Evolutionary conservation across 2,888 invertebrate species (phyloP), one percentile per base, ranked within the genome.

Genomic region (Graphium colonna): DNA sequence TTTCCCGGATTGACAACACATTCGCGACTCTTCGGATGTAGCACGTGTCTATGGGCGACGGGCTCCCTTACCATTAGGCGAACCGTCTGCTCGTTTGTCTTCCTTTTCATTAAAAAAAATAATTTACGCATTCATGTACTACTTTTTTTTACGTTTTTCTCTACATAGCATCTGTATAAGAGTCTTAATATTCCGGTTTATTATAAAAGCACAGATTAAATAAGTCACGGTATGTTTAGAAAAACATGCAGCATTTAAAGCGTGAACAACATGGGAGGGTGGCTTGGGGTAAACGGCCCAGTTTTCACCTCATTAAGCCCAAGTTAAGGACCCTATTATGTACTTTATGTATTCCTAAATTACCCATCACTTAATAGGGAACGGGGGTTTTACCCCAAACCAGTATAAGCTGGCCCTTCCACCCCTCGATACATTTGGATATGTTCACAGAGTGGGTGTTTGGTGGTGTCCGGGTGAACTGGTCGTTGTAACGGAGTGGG

Each of bases 341-440:
- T 88, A 89, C 87, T 89, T 88, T 89, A 86, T 88, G 84, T 88
- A 88, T 84, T 84, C 76, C 86, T 87, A 88, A 89, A 89, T 89
- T 89, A 86, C 86, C 86, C 85, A 85, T 87, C 86, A 85, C 86
- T 87, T 87, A 86, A 87, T 82, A 83, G 83, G 82, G 81, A 71
- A 71, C 65, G 77, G 82, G 83, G 76, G 80, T 66, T 53, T 74
- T 75, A 73, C 79, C 82, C 79, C 69, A 65, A 64, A 58, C 85
- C 79, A 75, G 48, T 67, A 45, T 70, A 67, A 55, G 42, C 53
- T 69, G 81, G 70, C 58, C 79, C 65, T 36, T 28, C 49, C 53
- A 40, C 62, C 60, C 58, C 60, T 57, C 56, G 62, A 52, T 44
- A 41, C 43, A 38, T 21, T 41, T 2, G 17, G 44, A 51, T 52